Conservation (phyloP, 1,140 invertebrate genomes). For the Odontomachus brunneus region DNA sequence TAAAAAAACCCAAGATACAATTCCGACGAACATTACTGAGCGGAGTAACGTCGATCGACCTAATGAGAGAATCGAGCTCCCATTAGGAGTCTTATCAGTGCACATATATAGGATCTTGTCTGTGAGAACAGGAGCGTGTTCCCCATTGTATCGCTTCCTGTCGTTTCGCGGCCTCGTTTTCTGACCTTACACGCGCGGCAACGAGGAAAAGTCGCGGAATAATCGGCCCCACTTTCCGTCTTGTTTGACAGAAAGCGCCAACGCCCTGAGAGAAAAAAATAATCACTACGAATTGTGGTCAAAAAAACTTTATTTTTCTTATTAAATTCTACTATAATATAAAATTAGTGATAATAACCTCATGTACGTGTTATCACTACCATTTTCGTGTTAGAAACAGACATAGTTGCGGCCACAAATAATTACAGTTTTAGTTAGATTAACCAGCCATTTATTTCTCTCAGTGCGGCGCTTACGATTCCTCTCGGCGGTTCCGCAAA, state of each 20-base stretch:
- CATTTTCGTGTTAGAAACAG: no score
- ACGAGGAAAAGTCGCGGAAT: conserved; percentile 13
- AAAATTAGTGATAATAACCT: no score
- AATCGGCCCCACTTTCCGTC: conserved; percentile 52
- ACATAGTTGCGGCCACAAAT: no score
- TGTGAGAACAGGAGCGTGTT: conserved; percentile 54
- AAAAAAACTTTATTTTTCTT: no score
- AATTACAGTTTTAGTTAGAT: no score
- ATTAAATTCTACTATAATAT: no score
- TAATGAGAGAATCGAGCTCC: neutral
- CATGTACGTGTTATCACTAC: no score
- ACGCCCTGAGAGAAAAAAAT: no score
- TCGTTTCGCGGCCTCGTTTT: conserved; percentile 49
- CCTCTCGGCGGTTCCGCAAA: neutral
- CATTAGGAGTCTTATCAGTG: conserved; percentile 17
- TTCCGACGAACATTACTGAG: neutral
- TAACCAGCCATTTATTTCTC: no score
- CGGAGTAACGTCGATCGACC: neutral
- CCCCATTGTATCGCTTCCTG: conserved; percentile 67
- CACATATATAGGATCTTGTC: conserved; percentile 31
- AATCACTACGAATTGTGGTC: no score
- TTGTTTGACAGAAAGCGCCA: conserved; percentile 33
- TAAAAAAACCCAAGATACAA: neutral
- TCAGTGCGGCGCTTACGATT: no score
- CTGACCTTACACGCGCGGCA: conserved; percentile 60